Percentiles rank a stretch among this genome's conserved stretches.
These are phyloP conservation scores for Tetramorium simillimum DNA, from an alignment of 1,140 invertebrate genomes.

Conservation along the genomic window DNA sequence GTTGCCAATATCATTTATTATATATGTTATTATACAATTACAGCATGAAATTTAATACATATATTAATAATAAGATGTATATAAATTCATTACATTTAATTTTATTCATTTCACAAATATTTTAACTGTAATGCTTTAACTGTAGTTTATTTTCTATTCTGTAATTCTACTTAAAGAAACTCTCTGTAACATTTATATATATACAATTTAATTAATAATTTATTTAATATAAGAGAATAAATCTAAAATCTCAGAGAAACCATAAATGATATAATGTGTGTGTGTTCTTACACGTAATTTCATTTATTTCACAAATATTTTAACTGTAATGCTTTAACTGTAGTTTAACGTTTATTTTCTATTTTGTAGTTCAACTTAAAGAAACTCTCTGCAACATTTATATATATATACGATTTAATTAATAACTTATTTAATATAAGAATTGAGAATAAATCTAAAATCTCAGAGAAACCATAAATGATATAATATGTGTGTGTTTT, in stretches of 20 bases:
- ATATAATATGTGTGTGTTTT: background rate
- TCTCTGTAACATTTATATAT: background rate
- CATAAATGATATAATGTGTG: background rate
- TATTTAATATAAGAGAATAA: background rate
- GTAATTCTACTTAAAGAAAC: background rate
- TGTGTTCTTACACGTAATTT: background rate
- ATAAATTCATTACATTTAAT: background rate
- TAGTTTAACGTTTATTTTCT: background rate
- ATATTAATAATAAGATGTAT: background rate
- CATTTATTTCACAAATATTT: too few relatives aligned
- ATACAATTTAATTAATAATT: background rate
- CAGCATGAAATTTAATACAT: background rate
- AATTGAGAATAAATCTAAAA: background rate
- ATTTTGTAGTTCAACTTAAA: background rate
- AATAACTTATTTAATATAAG: conserved; percentile 15
- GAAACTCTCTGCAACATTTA: background rate
- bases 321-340: background rate
- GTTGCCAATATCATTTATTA: conserved; percentile 8
- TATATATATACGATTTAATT: background rate
- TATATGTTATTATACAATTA: background rate
- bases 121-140: background rate
- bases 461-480: background rate
- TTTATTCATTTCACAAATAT: background rate
- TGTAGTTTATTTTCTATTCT: background rate
- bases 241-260: background rate